Evolutionary conservation across 2,888 invertebrate species (phyloP), one percentile per base, ranked within the genome.

Genomic region (Limnephilus marmoratus): DNA sequence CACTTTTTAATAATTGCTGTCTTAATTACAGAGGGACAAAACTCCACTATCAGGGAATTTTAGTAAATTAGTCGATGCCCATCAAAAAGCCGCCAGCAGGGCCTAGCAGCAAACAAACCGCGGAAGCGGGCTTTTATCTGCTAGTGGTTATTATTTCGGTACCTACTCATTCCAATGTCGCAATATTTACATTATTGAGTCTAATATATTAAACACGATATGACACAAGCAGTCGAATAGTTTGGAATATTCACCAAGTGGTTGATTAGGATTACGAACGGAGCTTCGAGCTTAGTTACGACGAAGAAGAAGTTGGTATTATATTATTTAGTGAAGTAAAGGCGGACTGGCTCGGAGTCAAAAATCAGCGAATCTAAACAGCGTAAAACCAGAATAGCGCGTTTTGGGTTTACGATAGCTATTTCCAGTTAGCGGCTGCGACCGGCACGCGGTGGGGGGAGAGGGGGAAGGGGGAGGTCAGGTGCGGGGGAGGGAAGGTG

Each of bases 321-420:
- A 68, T 68, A 68, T 68, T 68, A 68, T 68, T 68, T 68, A 9
- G 68, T n/a, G 68, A 68, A 68, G 68, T 68, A 68, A 68, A 68
- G 24, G 68, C n/a, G 81, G 49, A 91, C 88, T 91, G 91, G 91
- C 91, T 82, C 81, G 82, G 49, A 82, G 91, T 91, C 91, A 91
- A 91, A 91, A 91, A 88, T 87, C 91, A 82, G 53, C 87, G 87
- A 87, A 87, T 87, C 87, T 87, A 87, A 87, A 87, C 87, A 87
- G 68, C 37, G 85, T 88, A 91, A 89, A 37, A 87, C 90, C 90
- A 88, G 81, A 91, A 91, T 91, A 91, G 88, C 91, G 91, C 90
- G 49, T 45, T 83, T 90, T 83, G 83, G 53, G 87, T 87, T 86
- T 86, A 86, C 85, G 85, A 83, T 49, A 15, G 85, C 49, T 86